Conservation (phyloP, 2,888 invertebrate species). For the Microplitis manilae region DNA sequence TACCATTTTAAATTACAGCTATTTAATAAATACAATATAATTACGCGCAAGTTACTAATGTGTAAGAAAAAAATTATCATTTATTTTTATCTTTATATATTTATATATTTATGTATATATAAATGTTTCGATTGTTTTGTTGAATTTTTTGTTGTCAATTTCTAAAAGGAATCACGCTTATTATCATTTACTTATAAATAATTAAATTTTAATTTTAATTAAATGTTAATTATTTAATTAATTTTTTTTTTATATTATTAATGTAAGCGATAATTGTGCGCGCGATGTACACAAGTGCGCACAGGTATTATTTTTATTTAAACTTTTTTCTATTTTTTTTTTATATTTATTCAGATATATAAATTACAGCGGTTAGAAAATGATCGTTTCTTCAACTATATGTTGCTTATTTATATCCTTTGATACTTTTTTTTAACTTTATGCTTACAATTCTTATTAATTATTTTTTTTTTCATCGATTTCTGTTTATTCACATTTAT, state of each 20-base stretch:
- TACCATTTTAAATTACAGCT: constrained; percentile 42
- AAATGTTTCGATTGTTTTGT: not conserved
- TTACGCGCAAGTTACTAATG: constrained; percentile 26
- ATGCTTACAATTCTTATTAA: constrained; percentile 20
- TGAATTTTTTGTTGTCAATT: not conserved
- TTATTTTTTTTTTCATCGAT: constrained; percentile 20
- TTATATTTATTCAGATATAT: constrained; percentile 38
- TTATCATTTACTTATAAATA: constrained; percentile 15
- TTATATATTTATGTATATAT: constrained; percentile 5
- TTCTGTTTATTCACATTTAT: not conserved
- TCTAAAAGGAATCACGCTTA: constrained; percentile 26
- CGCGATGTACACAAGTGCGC: constrained; percentile 45
- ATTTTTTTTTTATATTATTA: constrained; percentile 21
- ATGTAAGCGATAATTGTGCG: constrained; percentile 28
- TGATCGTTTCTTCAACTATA: constrained; percentile 54
- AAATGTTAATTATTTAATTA: constrained; percentile 21
- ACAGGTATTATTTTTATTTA: constrained; percentile 47
- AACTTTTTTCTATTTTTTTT: constrained; percentile 48
- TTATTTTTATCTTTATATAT: constrained; percentile 8
- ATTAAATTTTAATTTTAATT: not conserved
- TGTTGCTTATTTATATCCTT: constrained; percentile 50
- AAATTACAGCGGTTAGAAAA: constrained; percentile 58
- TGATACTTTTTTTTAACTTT: constrained; percentile 36
- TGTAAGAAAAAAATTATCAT: constrained; percentile 24
- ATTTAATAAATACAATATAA: constrained; percentile 26